Conservation (phyloP, 2,113 vertebrate species). For the Thamnophis sirtalis region DNA sequence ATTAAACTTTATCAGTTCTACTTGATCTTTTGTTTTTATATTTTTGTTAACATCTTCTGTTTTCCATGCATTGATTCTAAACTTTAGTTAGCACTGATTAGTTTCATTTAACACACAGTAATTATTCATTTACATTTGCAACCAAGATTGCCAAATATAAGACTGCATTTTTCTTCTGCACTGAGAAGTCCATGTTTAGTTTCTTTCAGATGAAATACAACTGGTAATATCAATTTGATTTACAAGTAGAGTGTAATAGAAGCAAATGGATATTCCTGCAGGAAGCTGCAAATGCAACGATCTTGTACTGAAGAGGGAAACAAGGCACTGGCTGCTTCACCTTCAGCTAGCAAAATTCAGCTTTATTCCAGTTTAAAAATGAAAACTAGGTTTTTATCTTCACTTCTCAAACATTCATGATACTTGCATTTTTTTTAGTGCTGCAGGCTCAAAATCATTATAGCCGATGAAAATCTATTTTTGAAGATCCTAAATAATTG, state of each 20-base stretch:
- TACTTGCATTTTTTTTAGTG: not conserved
- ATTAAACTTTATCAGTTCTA: not conserved
- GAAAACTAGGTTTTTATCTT: not conserved
- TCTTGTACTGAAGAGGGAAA: not conserved
- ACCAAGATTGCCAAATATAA: not conserved
- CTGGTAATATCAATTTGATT: not conserved
- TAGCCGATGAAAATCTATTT: not conserved
- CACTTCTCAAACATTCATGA: not conserved
- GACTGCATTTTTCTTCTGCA: not conserved
- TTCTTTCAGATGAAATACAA: not conserved
- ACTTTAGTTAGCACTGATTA: not conserved
- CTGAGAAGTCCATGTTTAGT: not conserved
- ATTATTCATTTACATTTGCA: not conserved
- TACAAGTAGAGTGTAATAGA: not conserved
- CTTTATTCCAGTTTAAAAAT: not conserved
- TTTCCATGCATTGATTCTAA: not conserved
- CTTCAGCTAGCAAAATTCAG: not conserved
- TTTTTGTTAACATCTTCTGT: not conserved
- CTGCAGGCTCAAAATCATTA: not conserved
- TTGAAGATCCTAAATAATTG: not conserved
- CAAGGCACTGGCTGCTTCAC: not conserved
- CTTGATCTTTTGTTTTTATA: not conserved
- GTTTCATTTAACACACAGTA: conserved; percentile 6
- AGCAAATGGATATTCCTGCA: not conserved
- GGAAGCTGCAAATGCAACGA: not conserved